Conservation (phyloP, 1,140 invertebrate species). For the Drosophila trapezifrons region DNA sequence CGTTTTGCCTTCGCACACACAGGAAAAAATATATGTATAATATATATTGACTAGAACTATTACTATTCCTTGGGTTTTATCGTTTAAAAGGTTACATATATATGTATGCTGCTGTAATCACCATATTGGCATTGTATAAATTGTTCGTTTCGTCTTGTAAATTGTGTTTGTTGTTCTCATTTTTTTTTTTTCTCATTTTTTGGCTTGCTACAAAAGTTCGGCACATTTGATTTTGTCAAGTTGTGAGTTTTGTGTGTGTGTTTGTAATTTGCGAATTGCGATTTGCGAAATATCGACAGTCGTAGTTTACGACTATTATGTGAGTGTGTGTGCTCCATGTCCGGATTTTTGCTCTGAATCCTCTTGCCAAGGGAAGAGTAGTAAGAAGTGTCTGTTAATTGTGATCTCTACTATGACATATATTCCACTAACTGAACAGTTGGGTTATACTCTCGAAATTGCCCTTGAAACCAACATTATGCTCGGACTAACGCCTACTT, state of each 20-base stretch:
- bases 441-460: background rate
- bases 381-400: background rate
- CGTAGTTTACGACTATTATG: constrained; percentile 1
- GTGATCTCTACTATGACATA: background rate
- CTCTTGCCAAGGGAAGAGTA: background rate
- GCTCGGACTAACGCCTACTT: background rate
- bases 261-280: constrained; percentile 1
- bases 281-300: constrained; percentile 10
- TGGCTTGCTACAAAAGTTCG: constrained; percentile 52
- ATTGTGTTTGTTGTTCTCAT: constrained; percentile 22
- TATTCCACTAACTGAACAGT: background rate
- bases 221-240: constrained; percentile 50
- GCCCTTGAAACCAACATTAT: constrained; percentile 31
- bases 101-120: constrained; percentile 26
- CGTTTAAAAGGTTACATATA: constrained; percentile 44
- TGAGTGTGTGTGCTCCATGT: constrained; percentile 12
- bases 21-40: constrained; percentile 38
- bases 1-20: constrained; percentile 9
- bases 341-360: constrained; percentile 5
- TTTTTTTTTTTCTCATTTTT: background rate
- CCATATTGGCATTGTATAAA: constrained; percentile 44
- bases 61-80: constrained; percentile 17
- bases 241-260: constrained; percentile 20
- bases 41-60: constrained; percentile 33
- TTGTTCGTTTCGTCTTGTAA: constrained; percentile 40